Conservation (phyloP, 2,888 invertebrate species). For the Willowsia nigromaculata region DNA sequence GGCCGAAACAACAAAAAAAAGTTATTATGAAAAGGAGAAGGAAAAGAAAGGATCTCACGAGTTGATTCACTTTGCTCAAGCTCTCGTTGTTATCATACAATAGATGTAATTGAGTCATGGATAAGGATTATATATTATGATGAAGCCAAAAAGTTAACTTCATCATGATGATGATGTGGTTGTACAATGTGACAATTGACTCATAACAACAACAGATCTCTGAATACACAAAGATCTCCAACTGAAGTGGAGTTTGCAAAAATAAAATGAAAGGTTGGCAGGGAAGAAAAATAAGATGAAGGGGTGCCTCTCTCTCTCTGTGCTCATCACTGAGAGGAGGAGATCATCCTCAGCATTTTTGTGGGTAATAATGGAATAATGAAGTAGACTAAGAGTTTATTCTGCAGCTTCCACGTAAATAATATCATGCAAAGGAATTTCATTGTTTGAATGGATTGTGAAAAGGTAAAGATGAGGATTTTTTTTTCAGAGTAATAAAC, state of each 20-base stretch:
- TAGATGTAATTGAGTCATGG: slow-evolving; percentile 59
- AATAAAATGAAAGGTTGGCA: slow-evolving; percentile 50
- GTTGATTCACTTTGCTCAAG: slow-evolving; percentile 56
- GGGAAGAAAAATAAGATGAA: background rate
- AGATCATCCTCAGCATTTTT: slow-evolving; percentile 13
- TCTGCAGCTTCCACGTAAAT: background rate
- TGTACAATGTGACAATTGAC: slow-evolving; percentile 66
- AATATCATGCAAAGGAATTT: background rate
- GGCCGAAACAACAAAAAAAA: slow-evolving; percentile 54
- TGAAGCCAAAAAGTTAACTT: slow-evolving; percentile 42
- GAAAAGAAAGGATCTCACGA: slow-evolving; percentile 66
- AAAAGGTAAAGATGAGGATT: slow-evolving; percentile 4
- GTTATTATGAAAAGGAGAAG: slow-evolving; percentile 46
- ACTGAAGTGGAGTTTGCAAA: slow-evolving; percentile 52
- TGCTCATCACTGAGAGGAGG: background rate
- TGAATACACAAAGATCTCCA: slow-evolving; percentile 37
- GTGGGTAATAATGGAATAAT: slow-evolving; percentile 14
- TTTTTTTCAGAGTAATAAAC: background rate
- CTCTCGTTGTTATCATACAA: slow-evolving; percentile 49
- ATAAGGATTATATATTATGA: slow-evolving; percentile 36
- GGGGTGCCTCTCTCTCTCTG: background rate
- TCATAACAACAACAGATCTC: slow-evolving; percentile 57
- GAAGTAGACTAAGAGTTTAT: background rate
- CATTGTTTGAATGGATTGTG: background rate
- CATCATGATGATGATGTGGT: slow-evolving; percentile 55